Base-by-base conservation (phyloP, 2,797 vertebrate genomes). In the Thripadectes ignobilis region DNA sequence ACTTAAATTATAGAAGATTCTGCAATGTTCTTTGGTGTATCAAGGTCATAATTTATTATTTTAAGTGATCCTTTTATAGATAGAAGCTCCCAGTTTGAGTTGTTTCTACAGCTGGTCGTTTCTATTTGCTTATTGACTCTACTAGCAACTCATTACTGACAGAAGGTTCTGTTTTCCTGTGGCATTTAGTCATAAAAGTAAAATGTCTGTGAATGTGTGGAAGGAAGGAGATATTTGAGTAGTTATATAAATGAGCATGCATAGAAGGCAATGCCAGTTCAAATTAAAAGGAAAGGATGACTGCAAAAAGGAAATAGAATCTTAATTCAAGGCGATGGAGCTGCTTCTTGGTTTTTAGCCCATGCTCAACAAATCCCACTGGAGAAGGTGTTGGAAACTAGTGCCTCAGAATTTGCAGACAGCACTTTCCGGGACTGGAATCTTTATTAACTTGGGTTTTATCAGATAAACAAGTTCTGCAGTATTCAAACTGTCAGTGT, bases 101-200 rank as follows among this genome's bases (percentile, higher is more conserved):
- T 94, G 83, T 92, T 95, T 95, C 88, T 91, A 57, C 80, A 95
- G 86, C 92, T 95, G 84, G 71, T 92, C 36, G 36, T 89, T 77
- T 88, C 71, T 94, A 13, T 94, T 94, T 93, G 81, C 94, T 94
- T 94, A 67, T 79, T 92, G 85, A 92, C 84, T 93, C 66, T 82
- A 39, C 75, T 69, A 52, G 69, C 39, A 87, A 41, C 66, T 88
- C 57, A 38, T 86, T 86, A 66, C 63, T 81, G 63, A 88, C 54
- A 65, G 82, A 65, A 27, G 49, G 69, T 90, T 96, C 77, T 23
- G 46, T 94, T 95, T 94, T 90, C 83, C 66, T 88, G 39, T 79
- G 84, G 48, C 65, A 69, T 89, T 93, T 86, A 82, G 57, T 93
- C 74, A 58, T 69, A 45, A 45, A 57, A 80, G 48, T 74, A 46